These are phyloP conservation scores for Lycodopsis pacificus DNA, from an alignment of 2,797 vertebrate species.

Conservation along the genomic window DNA sequence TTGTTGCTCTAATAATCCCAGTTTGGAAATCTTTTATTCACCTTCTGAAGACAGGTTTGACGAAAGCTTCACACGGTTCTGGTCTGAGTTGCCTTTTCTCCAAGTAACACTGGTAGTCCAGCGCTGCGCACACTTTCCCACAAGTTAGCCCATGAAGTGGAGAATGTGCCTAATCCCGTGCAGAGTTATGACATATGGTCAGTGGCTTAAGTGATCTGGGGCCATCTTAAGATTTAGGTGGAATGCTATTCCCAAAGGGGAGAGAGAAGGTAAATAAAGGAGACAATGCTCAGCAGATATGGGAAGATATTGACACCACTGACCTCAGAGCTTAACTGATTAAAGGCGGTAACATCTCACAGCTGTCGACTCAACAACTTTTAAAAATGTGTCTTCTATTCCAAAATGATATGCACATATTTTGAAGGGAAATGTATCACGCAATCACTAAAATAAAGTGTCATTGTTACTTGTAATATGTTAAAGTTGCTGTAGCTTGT, in stretches of 20 bases:
- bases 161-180: slow-evolving; percentile 77
- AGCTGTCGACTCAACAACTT: slow-evolving; percentile 61
- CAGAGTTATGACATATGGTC: slow-evolving; percentile 80
- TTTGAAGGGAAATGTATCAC: neutral
- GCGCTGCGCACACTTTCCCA: slow-evolving; percentile 60
- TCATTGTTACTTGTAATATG: neutral
- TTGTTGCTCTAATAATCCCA: neutral
- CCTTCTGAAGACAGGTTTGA: neutral
- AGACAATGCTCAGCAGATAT: slow-evolving; percentile 71
- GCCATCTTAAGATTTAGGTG: slow-evolving; percentile 67
- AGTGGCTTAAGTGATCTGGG: slow-evolving; percentile 74
- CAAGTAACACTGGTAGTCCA: slow-evolving; percentile 14
- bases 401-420: neutral
- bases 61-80: slow-evolving; percentile 3
- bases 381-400: neutral
- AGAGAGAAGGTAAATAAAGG: slow-evolving; percentile 71
- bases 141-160: slow-evolving; percentile 66
- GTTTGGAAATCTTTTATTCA: slow-evolving; percentile 2
- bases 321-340: slow-evolving; percentile 70
- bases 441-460: neutral
- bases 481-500: neutral
- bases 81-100: slow-evolving; percentile 17
- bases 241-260: slow-evolving; percentile 67
- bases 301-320: slow-evolving; percentile 74
- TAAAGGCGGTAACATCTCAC: slow-evolving; percentile 66